Conservation (phyloP, 2,888 invertebrate genomes). For the Theristus sp. region DNA sequence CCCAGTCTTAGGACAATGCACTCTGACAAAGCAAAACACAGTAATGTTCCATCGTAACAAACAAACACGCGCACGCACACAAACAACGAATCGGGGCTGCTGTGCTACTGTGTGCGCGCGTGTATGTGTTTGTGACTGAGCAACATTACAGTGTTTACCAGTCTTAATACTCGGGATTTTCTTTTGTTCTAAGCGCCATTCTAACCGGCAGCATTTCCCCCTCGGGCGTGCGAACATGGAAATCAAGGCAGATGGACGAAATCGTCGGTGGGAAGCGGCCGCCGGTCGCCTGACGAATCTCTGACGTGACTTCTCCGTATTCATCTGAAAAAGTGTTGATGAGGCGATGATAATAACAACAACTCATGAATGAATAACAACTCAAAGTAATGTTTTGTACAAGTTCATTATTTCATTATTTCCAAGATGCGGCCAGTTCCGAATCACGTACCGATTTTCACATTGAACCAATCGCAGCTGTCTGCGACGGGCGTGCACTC, state of each 20-base stretch:
- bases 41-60: too few species aligned
- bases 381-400: too few species aligned
- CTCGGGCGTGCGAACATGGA: conserved; percentile 16
- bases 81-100: too few species aligned
- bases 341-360: not conserved
- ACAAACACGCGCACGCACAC: too few species aligned
- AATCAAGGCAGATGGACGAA: conserved; percentile 14
- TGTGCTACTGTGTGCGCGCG: too few species aligned
- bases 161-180: too few species aligned
- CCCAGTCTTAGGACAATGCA: too few species aligned
- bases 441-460: conserved; percentile 10
- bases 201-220: conserved; percentile 14
- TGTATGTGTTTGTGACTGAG: too few species aligned
- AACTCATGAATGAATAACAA: too few species aligned
- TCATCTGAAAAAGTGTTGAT: not conserved
- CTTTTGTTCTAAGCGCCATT: too few species aligned
- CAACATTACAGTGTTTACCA: too few species aligned
- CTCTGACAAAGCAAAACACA: too few species aligned
- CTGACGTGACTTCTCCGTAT: not conserved
- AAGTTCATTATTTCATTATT: not conserved
- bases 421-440: not conserved
- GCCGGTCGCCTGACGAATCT: conserved; percentile 11
- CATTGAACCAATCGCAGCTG: conserved; percentile 17
- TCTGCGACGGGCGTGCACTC: not conserved
- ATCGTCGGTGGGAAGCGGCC: conserved; percentile 15